phyloP scores from a whole-genome alignment of 2,797 vertebrate species.

The Gymnoscopelus braueri region DNA sequence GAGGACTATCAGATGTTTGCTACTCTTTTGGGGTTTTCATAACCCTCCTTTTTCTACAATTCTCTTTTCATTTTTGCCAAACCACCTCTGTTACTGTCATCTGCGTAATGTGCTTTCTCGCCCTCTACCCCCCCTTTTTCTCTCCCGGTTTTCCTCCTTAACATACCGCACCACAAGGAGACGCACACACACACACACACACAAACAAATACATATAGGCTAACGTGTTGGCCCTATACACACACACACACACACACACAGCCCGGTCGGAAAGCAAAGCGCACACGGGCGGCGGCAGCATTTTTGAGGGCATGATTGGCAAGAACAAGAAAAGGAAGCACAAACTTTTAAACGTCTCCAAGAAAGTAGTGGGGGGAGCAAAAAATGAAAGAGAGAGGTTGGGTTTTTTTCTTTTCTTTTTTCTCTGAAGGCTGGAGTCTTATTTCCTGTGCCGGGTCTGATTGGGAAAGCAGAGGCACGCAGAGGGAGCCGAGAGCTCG shows the following conservation, averaged over 20 bases:
- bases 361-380: conserved; percentile 62
- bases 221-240: not conserved
- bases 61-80: conserved; percentile 34
- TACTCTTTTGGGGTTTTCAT: conserved; percentile 17
- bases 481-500: conserved; percentile 52
- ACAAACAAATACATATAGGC: not conserved
- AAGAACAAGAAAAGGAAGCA: conserved; percentile 75
- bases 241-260: not conserved
- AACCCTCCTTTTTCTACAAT: conserved; percentile 24
- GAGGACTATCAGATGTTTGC: conserved; percentile 45
- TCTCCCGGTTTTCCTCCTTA: not conserved
- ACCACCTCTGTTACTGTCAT: conserved; percentile 29
- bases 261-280: conserved; percentile 32
- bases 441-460: conserved; percentile 80
- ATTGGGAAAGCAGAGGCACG: conserved; percentile 82
- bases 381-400: conserved; percentile 63
- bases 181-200: conserved; percentile 4
- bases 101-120: conserved; percentile 29
- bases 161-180: not conserved
- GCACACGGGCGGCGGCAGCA: conserved; percentile 42
- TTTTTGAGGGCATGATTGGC: conserved; percentile 73
- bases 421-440: conserved; percentile 76
- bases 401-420: conserved; percentile 54
- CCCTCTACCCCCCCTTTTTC: not conserved
- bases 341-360: conserved; percentile 68